These are phyloP conservation scores for Halichoerus grypus DNA, from an alignment of 2,113 vertebrate species.

Conservation along the genomic window DNA sequence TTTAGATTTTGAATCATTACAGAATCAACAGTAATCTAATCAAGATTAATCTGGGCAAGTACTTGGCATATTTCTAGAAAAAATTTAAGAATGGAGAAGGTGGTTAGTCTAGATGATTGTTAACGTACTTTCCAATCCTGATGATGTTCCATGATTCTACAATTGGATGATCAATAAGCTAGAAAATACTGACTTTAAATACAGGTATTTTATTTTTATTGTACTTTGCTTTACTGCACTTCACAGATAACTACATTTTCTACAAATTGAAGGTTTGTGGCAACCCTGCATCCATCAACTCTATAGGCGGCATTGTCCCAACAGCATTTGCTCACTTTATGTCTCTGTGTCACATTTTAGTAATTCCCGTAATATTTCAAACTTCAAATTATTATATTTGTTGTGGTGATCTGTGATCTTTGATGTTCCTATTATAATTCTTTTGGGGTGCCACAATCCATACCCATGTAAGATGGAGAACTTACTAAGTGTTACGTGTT, in stretches of 20 bases:
- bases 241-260: background rate
- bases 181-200: slow-evolving; percentile 1
- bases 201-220: background rate
- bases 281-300: background rate
- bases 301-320: background rate
- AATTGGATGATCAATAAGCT: background rate
- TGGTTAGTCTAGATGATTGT: background rate
- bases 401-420: background rate
- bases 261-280: background rate
- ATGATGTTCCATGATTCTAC: background rate
- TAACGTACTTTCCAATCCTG: background rate
- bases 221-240: background rate
- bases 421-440: background rate
- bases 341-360: background rate
- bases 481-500: background rate
- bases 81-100: background rate
- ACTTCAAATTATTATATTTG: background rate
- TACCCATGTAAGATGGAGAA: background rate
- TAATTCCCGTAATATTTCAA: background rate
- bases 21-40: background rate
- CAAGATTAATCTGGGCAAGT: background rate
- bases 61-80: background rate
- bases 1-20: background rate
- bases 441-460: background rate
- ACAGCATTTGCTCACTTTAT: background rate